These are phyloP conservation scores for Agrenia bidenticulata DNA, from an alignment of 2,888 invertebrate species.

Conservation along the genomic window DNA sequence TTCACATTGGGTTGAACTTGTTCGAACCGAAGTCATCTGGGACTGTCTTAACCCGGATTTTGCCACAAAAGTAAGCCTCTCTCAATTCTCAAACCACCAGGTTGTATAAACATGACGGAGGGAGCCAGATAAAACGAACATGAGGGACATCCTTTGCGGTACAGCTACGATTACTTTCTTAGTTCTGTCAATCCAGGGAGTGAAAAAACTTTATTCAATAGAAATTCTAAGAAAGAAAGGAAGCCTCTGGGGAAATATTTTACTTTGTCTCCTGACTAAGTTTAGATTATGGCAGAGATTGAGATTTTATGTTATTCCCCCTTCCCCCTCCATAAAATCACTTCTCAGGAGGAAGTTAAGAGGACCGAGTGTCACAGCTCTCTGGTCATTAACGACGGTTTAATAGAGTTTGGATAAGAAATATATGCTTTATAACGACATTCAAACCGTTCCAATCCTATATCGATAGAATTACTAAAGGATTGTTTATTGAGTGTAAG, in stretches of 20 bases:
- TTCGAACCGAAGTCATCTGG: slow-evolving; percentile 58
- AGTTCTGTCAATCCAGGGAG: too few species aligned
- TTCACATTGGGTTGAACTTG: slow-evolving; percentile 56
- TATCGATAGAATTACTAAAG: too few species aligned
- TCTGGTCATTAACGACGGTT: background rate
- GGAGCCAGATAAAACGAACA: background rate
- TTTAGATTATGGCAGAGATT: slow-evolving; percentile 1
- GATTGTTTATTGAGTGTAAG: too few species aligned
- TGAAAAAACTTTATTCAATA: too few species aligned
- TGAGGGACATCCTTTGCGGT: too few species aligned
- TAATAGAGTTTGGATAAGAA: background rate
- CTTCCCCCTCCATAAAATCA: background rate
- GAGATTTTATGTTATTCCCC: background rate
- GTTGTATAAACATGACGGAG: background rate
- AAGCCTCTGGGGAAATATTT: too few species aligned
- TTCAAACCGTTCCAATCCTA: background rate
- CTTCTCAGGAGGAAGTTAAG: background rate
- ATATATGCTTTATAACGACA: slow-evolving; percentile 6
- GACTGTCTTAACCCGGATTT: slow-evolving; percentile 61
- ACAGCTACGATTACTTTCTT: too few species aligned
- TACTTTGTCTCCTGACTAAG: too few species aligned
- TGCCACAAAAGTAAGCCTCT: slow-evolving; percentile 57
- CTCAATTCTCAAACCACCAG: background rate
- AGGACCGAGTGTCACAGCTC: background rate
- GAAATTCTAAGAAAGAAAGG: too few species aligned